phyloP scores from a whole-genome alignment of 2,888 invertebrate species.

The Aelia acuminata region DNA sequence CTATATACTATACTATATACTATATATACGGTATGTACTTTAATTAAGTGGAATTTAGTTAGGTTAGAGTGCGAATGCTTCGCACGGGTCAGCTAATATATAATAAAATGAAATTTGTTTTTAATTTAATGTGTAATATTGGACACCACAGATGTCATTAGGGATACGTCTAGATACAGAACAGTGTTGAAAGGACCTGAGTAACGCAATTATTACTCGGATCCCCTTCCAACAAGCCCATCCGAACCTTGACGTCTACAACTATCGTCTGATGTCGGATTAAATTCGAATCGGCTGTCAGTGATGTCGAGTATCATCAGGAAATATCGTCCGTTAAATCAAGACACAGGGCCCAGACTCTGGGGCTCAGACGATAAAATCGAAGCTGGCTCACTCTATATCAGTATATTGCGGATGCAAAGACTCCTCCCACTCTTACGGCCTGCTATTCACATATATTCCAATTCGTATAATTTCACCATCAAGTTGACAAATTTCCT shows the following conservation, averaged over 20 bases:
- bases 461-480: constrained; percentile 30
- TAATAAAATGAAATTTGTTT: too few relatives aligned
- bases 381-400: constrained; percentile 28
- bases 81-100: too few relatives aligned
- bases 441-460: constrained; percentile 37
- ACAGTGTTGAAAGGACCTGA: not conserved
- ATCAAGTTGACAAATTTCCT: constrained; percentile 22
- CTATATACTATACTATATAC: too few relatives aligned
- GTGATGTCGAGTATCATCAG: not conserved
- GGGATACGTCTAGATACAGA: too few relatives aligned
- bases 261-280: not conserved
- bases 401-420: constrained; percentile 13
- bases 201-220: not conserved
- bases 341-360: not conserved
- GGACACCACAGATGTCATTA: too few relatives aligned
- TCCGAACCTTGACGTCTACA: not conserved
- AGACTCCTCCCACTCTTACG: not conserved
- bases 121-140: too few relatives aligned
- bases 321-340: not conserved
- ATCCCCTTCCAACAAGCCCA: not conserved
- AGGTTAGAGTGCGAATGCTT: too few relatives aligned
- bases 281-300: not conserved
- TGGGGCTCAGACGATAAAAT: not conserved
- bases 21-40: too few relatives aligned
- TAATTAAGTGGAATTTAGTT: too few relatives aligned